Conservation (phyloP, 2,888 invertebrate genomes). For the Aporophyla lueneburgensis region DNA sequence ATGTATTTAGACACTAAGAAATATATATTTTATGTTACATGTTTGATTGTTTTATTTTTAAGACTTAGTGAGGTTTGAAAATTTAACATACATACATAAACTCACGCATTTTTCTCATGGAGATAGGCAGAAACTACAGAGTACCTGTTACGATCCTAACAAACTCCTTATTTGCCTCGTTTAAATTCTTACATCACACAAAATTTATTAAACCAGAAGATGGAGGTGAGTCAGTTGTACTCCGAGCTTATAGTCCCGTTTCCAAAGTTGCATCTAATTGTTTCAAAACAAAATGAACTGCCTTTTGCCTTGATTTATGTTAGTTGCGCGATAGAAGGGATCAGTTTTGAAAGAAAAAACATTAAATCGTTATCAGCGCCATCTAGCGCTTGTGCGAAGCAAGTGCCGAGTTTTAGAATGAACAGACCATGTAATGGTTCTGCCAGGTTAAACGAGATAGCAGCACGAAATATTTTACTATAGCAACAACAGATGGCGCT, state of each 20-base stretch:
- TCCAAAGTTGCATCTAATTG: not conserved
- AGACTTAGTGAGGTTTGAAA: not conserved
- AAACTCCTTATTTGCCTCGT: too few relatives aligned
- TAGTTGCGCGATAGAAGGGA: not conserved
- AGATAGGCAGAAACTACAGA: too few relatives aligned
- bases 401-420: rapidly evolving
- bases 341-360: too few relatives aligned
- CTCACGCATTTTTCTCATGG: too few relatives aligned
- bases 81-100: not conserved
- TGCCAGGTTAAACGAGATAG: slow-evolving; percentile 49
- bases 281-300: not conserved
- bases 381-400: slow-evolving; percentile 12
- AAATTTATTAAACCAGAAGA: too few relatives aligned
- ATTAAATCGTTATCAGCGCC: slow-evolving; percentile 6
- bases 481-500: slow-evolving; percentile 60
- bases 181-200: too few relatives aligned
- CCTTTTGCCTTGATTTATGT: too few relatives aligned
- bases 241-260: too few relatives aligned
- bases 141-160: too few relatives aligned
- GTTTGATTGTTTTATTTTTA: slow-evolving; percentile 59
- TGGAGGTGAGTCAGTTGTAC: too few relatives aligned
- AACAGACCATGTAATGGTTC: not conserved
- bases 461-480: not conserved
- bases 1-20: slow-evolving; percentile 76
- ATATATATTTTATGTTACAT: slow-evolving; percentile 79